Evolutionary conservation across 1,140 invertebrate genomes (phyloP).

Genomic region (Zaprionus kolodkinae): DNA sequence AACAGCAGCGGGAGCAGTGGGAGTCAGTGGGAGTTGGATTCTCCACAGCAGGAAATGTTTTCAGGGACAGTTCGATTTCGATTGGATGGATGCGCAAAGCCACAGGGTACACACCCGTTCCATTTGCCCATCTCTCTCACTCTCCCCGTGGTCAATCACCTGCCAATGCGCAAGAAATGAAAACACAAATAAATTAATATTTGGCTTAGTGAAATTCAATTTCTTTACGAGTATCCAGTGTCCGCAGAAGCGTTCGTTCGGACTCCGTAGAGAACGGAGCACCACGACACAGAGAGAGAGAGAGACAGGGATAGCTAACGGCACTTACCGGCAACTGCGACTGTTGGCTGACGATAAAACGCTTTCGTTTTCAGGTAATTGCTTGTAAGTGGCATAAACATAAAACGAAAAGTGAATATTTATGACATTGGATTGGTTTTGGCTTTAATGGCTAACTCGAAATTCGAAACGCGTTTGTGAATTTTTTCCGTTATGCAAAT

Average conservation of each 20-base stretch:
- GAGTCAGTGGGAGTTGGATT: neutral
- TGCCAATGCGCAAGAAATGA: slow-evolving; percentile 71
- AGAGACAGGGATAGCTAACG: neutral
- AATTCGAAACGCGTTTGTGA: slow-evolving; percentile 29
- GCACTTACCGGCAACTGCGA: slow-evolving; percentile 11
- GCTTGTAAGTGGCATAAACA: slow-evolving; percentile 78
- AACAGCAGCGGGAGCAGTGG: neutral
- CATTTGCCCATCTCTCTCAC: neutral
- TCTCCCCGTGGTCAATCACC: slow-evolving; percentile 59
- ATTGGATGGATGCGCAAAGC: slow-evolving; percentile 67
- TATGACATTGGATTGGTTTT: slow-evolving; percentile 40
- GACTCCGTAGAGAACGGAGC: slow-evolving; percentile 9
- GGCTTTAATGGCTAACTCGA: slow-evolving; percentile 19
- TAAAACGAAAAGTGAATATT: slow-evolving; percentile 66
- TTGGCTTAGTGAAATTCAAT: slow-evolving; percentile 82
- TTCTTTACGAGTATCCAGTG: slow-evolving; percentile 70
- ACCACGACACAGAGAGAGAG: neutral
- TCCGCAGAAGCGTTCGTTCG: slow-evolving; percentile 22
- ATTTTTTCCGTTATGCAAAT: slow-evolving; percentile 41
- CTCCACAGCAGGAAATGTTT: slow-evolving; percentile 57
- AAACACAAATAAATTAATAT: slow-evolving; percentile 83
- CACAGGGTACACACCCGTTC: slow-evolving; percentile 34
- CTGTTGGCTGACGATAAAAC: slow-evolving; percentile 75
- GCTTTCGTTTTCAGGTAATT: slow-evolving; percentile 81
- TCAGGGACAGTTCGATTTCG: slow-evolving; percentile 57